Conservation (phyloP, 1,140 invertebrate species). For the Cydia strobilella region DNA sequence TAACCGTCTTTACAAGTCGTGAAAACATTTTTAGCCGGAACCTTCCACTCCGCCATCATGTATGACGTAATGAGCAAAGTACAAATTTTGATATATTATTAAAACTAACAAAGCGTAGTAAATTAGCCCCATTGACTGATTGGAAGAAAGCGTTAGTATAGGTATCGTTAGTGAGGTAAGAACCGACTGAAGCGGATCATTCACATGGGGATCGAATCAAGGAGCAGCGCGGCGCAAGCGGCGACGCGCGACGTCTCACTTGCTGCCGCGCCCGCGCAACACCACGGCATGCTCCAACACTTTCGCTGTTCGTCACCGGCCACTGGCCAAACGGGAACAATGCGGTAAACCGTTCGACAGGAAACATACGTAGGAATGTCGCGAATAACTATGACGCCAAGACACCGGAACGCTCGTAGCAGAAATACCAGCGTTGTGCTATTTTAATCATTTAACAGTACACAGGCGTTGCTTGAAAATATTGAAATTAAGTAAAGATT, state of each 20-base stretch:
- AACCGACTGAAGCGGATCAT: constrained; percentile 59
- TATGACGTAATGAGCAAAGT: constrained; percentile 11
- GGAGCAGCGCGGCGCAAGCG: constrained; percentile 48
- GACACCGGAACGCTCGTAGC: neutral
- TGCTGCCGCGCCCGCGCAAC: neutral
- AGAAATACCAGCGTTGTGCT: neutral
- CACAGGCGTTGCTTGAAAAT: neutral
- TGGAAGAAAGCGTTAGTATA: constrained; percentile 51
- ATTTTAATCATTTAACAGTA: neutral
- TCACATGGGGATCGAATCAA: constrained; percentile 49
- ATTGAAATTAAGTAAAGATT: neutral
- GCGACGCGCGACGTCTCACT: constrained; percentile 35
- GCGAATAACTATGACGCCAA: constrained; percentile 14
- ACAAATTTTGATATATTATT: constrained; percentile 11
- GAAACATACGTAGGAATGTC: constrained; percentile 25
- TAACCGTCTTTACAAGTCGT: neutral
- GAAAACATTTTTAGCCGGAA: constrained; percentile 9
- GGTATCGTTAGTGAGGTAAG: constrained; percentile 39
- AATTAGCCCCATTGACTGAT: constrained; percentile 41
- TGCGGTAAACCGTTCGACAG: constrained; percentile 28
- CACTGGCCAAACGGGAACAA: constrained; percentile 30
- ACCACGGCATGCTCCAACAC: constrained; percentile 40
- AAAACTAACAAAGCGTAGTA: constrained; percentile 38
- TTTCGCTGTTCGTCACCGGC: constrained; percentile 49
- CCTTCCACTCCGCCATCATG: constrained; percentile 15